phyloP scores from a whole-genome alignment of 2,888 invertebrate genomes.

The Dicyrtomina minuta region DNA sequence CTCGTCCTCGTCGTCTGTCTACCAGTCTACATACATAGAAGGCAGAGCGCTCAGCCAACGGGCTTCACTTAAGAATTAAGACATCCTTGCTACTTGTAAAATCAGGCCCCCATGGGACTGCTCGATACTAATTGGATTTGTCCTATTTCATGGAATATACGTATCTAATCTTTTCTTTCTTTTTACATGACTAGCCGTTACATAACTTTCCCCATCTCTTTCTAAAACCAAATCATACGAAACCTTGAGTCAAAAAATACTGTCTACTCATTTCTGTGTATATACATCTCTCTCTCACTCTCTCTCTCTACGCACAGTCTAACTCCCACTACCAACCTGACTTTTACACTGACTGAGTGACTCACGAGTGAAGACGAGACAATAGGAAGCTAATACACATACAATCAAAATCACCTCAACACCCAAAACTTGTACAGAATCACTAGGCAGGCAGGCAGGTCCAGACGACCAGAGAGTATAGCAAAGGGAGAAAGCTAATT shows the following conservation, averaged over 20 bases:
- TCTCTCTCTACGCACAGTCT: no score
- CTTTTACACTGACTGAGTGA: no score
- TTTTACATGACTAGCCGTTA: not conserved
- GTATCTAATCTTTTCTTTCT: conserved; percentile 25
- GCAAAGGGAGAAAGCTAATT: not conserved
- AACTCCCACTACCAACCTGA: no score
- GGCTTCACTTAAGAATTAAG: conserved; percentile 47
- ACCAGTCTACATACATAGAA: no score
- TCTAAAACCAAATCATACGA: not conserved
- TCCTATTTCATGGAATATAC: conserved; percentile 43
- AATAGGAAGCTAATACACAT: no score
- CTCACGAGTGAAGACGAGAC: no score
- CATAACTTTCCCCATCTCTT: not conserved
- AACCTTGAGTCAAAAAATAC: not conserved
- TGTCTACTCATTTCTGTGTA: not conserved
- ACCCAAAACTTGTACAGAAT: not conserved
- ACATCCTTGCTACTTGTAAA: conserved; percentile 28
- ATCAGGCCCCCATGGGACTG: conserved; percentile 39
- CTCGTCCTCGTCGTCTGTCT: conserved; percentile 9
- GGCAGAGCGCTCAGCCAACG: conserved; percentile 13
- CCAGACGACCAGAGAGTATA: not conserved
- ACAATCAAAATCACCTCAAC: no score
- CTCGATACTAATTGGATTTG: conserved; percentile 53
- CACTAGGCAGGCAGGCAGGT: not conserved
- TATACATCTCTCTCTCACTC: not conserved